Evolutionary conservation across 2,113 vertebrate species (phyloP).

Genomic region (Hemichromis elongatus): DNA sequence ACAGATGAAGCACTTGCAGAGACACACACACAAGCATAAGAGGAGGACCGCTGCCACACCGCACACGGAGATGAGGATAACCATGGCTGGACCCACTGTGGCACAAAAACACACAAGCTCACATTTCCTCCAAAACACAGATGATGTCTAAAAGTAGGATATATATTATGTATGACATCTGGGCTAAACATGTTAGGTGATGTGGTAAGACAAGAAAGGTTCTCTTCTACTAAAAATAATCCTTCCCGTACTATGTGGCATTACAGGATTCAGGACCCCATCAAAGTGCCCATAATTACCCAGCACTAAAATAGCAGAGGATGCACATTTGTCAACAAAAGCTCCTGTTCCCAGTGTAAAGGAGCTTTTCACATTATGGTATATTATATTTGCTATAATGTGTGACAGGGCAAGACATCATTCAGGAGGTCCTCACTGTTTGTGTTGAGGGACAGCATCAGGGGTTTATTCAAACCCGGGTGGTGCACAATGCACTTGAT

Average conservation of each 20-base stretch:
- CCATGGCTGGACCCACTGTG: conserved; percentile 38
- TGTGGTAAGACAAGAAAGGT: not conserved
- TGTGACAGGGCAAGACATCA: not conserved
- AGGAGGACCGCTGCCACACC: conserved; percentile 53
- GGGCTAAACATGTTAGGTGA: conserved; percentile 6
- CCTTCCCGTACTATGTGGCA: not conserved
- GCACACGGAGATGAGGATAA: conserved; percentile 62
- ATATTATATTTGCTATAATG: not conserved
- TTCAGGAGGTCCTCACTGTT: conserved; percentile 25
- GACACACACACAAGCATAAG: conserved; percentile 65
- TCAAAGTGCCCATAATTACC: conserved; percentile 46
- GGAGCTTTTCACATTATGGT: not conserved
- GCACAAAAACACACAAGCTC: conserved; percentile 9
- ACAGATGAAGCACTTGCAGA: conserved; percentile 69
- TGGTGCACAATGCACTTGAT: conserved; percentile 68
- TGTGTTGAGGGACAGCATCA: conserved; percentile 40
- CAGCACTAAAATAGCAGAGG: conserved; percentile 7
- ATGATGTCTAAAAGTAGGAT: not conserved
- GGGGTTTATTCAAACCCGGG: conserved; percentile 54
- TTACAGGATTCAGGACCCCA: not conserved
- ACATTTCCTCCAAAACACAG: not conserved
- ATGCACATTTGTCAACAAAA: not conserved
- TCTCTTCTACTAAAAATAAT: not conserved
- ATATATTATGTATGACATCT: not conserved
- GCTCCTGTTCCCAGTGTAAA: not conserved